These are phyloP conservation scores for Hafferia zeledoni DNA, from an alignment of 2,797 vertebrate species.

Conservation along the genomic window DNA sequence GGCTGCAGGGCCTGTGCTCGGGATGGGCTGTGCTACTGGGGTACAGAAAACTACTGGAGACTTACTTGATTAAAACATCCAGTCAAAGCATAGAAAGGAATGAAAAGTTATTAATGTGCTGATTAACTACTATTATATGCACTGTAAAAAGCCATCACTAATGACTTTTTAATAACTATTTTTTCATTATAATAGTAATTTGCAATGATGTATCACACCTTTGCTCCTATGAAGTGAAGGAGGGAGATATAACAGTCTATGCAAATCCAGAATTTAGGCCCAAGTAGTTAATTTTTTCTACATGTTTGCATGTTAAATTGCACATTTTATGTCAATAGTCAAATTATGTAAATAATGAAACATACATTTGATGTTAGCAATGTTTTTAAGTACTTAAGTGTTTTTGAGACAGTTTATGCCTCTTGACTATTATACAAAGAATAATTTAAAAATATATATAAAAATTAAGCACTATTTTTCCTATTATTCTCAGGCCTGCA, in stretches of 20 bases:
- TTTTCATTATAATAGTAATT: not conserved
- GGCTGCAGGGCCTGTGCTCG: fast-evolving
- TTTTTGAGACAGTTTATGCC: not conserved
- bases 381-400: not conserved
- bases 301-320: not conserved
- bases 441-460: not conserved
- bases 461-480: not conserved
- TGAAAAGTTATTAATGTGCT: not conserved
- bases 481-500: slow-evolving; percentile 76
- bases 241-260: not conserved
- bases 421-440: not conserved
- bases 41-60: not conserved
- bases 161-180: not conserved
- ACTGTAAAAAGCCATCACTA: not conserved
- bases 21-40: not conserved
- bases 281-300: not conserved
- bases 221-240: not conserved
- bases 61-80: not conserved
- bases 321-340: not conserved
- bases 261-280: not conserved
- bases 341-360: not conserved
- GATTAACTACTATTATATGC: not conserved
- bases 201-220: not conserved
- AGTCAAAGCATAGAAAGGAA: not conserved
- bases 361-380: not conserved